Evolutionary conservation across 2,888 invertebrate species (phyloP), one percentile per base, ranked within the genome.

Genomic region (Esperia sulphurella): DNA sequence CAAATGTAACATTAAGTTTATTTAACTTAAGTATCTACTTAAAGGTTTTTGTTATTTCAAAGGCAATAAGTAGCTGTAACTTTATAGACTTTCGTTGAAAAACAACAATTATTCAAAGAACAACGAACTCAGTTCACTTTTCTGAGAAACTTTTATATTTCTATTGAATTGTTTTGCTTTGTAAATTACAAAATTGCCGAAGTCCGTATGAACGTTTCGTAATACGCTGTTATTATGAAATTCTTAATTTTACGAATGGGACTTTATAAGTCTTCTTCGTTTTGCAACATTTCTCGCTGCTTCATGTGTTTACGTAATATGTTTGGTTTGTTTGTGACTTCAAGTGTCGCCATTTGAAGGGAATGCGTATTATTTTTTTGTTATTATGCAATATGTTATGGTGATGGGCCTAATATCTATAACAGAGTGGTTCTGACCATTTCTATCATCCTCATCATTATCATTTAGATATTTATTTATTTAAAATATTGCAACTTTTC

Each of bases 81-180:
- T 31, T 40, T 28, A 10, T 28, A 43, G n/a, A 48, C 28, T 44
- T 43, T 33, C 14, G n/a, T 21, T 13, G 7, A 37, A 48, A 39
- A 44, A 45, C 35, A 45, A 48, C 43, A 48, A 40, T 48, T 48
- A 40, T 40, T 43, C 48, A 13, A 38, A 35, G 39, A 33, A 39
- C n/a, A 40, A 13, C 31, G 10, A 8, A 31, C 14, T 31, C n/a
- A n/a, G n/a, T n/a, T 33, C 10, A 10, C n/a, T 4, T 37, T 37
- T 47, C 37, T 29, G 14, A 14, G 12, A 38, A 31, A 38, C 45
- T 49, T 45, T 49, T 49, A 45, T 49, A 45, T 49, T 49, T 45
- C 42, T 39, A 49, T 39, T 38, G 21, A 45, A 42, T 39, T 45
- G 45, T 40, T 37, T 45, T 30, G 14, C 45, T 45, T 49, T 41